Percentiles rank a stretch among this genome's conserved stretches.
These are phyloP conservation scores for Orthochromis indermauri DNA, from an alignment of 2,113 vertebrate species.

Conservation along the genomic window DNA sequence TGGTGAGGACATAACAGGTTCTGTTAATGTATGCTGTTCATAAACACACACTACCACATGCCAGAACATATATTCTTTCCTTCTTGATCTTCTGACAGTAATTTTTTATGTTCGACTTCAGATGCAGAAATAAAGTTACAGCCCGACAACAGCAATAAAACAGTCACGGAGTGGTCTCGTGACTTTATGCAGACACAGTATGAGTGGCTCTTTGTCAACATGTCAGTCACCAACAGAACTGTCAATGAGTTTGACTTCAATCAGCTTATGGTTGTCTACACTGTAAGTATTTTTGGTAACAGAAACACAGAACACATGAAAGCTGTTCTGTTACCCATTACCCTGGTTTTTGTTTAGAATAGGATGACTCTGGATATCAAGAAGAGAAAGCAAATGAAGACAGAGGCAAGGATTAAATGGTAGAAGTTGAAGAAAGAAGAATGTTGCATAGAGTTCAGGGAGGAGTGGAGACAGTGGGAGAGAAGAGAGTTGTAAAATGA, in stretches of 20 bases:
- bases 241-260: not conserved
- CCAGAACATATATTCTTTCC: not conserved
- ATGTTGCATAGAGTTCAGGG: not conserved
- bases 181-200: not conserved
- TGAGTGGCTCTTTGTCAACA: not conserved
- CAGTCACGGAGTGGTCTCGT: not conserved
- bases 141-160: not conserved
- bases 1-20: conserved; percentile 1
- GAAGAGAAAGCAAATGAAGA: not conserved
- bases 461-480: not conserved
- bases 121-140: not conserved
- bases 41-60: not conserved
- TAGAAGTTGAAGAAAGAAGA: not conserved
- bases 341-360: not conserved
- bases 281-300: not conserved
- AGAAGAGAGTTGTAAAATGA: not conserved
- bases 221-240: not conserved
- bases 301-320: not conserved
- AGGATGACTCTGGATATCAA: not conserved
- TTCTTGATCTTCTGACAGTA: not conserved
- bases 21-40: not conserved
- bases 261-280: not conserved
- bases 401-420: not conserved
- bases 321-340: not conserved
- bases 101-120: not conserved